phyloP scores from a whole-genome alignment of 2,888 invertebrate species.

The Nomada fabriciana region DNA sequence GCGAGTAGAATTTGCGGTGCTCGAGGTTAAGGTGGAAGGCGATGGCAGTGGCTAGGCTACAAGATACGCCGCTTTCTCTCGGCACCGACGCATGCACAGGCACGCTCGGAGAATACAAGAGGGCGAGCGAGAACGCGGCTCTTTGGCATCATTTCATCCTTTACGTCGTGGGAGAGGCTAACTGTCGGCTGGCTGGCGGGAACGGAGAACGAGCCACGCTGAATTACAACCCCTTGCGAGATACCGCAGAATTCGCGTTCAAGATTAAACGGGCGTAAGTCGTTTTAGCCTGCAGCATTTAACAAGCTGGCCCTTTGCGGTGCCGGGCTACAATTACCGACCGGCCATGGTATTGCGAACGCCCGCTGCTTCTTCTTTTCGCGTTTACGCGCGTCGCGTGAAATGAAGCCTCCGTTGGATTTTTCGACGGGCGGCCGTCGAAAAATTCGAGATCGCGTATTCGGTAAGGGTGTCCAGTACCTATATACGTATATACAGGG shows the following conservation, averaged over 20 bases:
- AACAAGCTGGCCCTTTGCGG: conserved; percentile 70
- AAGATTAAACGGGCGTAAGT: conserved; percentile 83
- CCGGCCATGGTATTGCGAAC: conserved; percentile 37
- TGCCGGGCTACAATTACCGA: conserved; percentile 22
- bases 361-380: conserved; percentile 25
- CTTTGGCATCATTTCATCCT: conserved; percentile 79
- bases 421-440: no score
- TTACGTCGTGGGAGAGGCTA: conserved; percentile 72
- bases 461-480: no score
- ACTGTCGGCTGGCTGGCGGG: conserved; percentile 23
- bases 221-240: conserved; percentile 83
- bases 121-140: conserved; percentile 54
- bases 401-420: no score
- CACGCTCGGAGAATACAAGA: conserved; percentile 11
- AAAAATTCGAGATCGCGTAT: no score
- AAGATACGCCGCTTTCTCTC: conserved; percentile 52
- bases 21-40: conserved; percentile 66
- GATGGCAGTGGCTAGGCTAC: conserved; percentile 52
- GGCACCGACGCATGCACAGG: no score
- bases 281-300: conserved; percentile 76
- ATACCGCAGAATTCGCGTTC: conserved; percentile 83
- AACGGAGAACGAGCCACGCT: conserved; percentile 74
- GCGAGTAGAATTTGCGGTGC: conserved; percentile 67
- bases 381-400: not conserved
- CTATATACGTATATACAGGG: no score